Evolutionary conservation across 2,797 vertebrate species (phyloP).

Genomic region (Scyliorhinus canicula): DNA sequence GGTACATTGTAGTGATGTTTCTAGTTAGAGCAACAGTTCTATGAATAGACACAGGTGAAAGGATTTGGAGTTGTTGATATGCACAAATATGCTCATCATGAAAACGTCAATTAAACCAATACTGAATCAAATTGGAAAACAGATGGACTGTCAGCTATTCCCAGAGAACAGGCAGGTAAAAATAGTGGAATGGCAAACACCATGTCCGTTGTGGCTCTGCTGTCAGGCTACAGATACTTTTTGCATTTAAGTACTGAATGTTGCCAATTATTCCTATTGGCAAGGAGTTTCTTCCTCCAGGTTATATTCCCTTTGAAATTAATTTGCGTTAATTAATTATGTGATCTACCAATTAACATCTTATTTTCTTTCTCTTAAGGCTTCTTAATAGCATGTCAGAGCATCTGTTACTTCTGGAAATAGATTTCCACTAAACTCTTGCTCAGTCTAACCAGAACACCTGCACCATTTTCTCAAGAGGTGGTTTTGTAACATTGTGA

Average conservation of each 20-base stretch:
- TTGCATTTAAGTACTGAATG: neutral
- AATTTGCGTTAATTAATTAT: slow-evolving; percentile 35
- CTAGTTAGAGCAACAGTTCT: neutral
- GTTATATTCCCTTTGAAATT: slow-evolving; percentile 30
- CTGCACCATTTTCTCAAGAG: slow-evolving; percentile 16
- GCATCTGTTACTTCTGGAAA: neutral
- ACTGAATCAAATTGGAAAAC: neutral
- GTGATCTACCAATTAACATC: slow-evolving; percentile 27
- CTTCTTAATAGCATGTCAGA: slow-evolving; percentile 22
- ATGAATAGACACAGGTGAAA: neutral
- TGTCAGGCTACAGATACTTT: neutral
- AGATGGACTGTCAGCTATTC: slow-evolving; percentile 8
- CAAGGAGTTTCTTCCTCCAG: slow-evolving; percentile 29
- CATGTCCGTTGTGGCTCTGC: neutral
- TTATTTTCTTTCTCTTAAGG: slow-evolving; percentile 17
- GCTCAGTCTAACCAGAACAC: slow-evolving; percentile 5
- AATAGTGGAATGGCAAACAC: neutral
- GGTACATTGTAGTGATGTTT: neutral
- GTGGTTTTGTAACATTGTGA: neutral
- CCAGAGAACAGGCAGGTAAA: neutral
- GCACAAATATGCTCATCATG: neutral
- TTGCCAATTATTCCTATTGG: neutral
- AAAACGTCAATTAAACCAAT: neutral
- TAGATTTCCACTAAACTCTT: slow-evolving; percentile 20
- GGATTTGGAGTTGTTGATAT: neutral